Evolutionary conservation across 2,888 invertebrate species (phyloP).

Genomic region (Phaedon cochleariae): DNA sequence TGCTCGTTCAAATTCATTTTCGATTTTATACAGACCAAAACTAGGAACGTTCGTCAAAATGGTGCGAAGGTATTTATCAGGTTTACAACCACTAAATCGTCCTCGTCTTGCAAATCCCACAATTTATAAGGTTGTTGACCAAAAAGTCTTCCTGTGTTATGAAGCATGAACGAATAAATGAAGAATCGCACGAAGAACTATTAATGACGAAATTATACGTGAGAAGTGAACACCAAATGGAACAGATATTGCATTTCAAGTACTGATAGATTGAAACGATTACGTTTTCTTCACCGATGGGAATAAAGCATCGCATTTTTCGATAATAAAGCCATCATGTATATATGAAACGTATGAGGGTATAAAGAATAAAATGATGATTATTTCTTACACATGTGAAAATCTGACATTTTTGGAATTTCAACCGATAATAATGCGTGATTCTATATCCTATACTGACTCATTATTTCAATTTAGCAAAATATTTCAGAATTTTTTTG

Average conservation of each 20-base stretch:
- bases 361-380: too few species aligned
- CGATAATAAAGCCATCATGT: too few species aligned
- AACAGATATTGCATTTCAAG: conserved; percentile 5
- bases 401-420: too few species aligned
- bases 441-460: too few species aligned
- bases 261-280: not conserved
- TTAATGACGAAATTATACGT: conserved; percentile 29
- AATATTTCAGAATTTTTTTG: too few species aligned
- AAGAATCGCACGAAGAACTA: conserved; percentile 17
- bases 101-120: conserved; percentile 5
- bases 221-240: conserved; percentile 4
- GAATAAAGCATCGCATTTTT: not conserved
- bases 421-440: too few species aligned
- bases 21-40: not conserved
- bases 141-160: conserved; percentile 28
- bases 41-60: not conserved
- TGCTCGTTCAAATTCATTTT: too few species aligned
- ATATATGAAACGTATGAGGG: too few species aligned
- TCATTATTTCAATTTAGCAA: too few species aligned
- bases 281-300: too few species aligned
- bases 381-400: too few species aligned
- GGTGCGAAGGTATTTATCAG: not conserved
- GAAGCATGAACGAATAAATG: conserved; percentile 23
- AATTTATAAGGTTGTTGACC: conserved; percentile 31
- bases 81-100: not conserved